A percentile compares a stretch with the other conserved stretches of the same genome.
Evolutionary conservation across 2,888 invertebrate genomes (phyloP).

Genomic region (Kuschelorhynchus macadamiae): DNA sequence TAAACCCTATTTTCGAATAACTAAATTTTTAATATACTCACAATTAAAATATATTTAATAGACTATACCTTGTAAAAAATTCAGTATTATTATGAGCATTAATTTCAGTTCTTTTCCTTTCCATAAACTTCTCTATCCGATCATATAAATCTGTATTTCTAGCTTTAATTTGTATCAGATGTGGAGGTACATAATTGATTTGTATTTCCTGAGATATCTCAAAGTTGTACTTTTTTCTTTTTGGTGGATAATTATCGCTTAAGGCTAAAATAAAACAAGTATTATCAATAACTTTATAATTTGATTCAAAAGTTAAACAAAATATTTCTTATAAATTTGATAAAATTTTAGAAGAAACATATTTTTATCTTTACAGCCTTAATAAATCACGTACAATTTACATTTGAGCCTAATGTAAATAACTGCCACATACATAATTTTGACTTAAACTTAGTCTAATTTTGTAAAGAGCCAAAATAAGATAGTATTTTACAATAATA

Average conservation of each 20-base stretch:
- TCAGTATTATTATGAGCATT: slow-evolving; percentile 82
- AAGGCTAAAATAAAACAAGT: slow-evolving; percentile 51
- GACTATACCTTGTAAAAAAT: slow-evolving; percentile 69
- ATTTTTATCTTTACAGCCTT: no score
- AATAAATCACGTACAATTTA: no score
- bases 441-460: no score
- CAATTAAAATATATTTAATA: no score
- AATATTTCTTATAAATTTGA: no score
- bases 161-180: slow-evolving; percentile 80
- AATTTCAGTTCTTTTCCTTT: slow-evolving; percentile 81
- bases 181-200: slow-evolving; percentile 64
- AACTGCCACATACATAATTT: no score
- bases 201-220: slow-evolving; percentile 61
- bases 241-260: slow-evolving; percentile 45
- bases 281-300: neutral
- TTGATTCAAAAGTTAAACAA: slow-evolving; percentile 9
- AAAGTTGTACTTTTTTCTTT: slow-evolving; percentile 54
- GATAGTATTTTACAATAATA: no score
- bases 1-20: no score
- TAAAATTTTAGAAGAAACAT: no score
- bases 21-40: no score
- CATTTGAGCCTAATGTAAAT: no score
- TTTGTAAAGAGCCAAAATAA: no score
- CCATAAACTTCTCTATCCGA: slow-evolving; percentile 82
- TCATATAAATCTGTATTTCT: slow-evolving; percentile 76